Base-by-base conservation (phyloP, 2,113 vertebrate species). In the Hiodon alosoides region DNA sequence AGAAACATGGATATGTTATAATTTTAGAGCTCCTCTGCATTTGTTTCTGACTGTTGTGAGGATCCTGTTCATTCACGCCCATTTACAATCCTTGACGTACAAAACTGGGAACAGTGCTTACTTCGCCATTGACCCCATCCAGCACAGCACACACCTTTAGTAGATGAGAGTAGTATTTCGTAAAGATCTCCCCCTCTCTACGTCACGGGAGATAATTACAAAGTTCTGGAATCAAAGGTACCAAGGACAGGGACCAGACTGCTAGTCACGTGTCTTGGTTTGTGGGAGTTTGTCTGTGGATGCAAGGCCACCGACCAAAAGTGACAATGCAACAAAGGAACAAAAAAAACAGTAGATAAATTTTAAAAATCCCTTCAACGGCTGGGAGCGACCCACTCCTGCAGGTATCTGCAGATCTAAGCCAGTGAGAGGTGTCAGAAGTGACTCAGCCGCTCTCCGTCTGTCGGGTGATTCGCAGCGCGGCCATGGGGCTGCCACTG, bases 401-500 rank as follows among this genome's bases (percentile, higher is more conserved):
- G 71, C 31, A 76, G 74, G 67, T 61, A 69, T 69, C 72, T 70
- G 14, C 51, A 69, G 58, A 62, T 61, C 55, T 52, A 7, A 70
- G 59, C 54, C 50, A 47, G 67, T 9, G 59, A 76, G 13, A 71
- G 60, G 47, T 68, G 7, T 16, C 8, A 10, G 54, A 13, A 48
- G 64, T 67, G 62, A 74, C 72, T 74, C 72, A 74, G 17, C 72
- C 72, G 57, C 72, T 13, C 62, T 52, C 52, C 17, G 72, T 66
- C 60, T 67, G 72, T 57, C 62, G 17, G 62, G 17, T 31, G n/a
- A 53, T 17, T 6, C 47, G 48, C 53, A 3, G 72, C 52, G 54
- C 11, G 50, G 62, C 52, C 72, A 4, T 5, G 50, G 9, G 10
- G 5, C 59, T 31, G 51, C 10, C 71, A 53, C 59, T 64, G 48